Evolutionary conservation across 2,797 vertebrate species (phyloP), one percentile per base, ranked within the genome.

Genomic region (Tolypeutes matacus): DNA sequence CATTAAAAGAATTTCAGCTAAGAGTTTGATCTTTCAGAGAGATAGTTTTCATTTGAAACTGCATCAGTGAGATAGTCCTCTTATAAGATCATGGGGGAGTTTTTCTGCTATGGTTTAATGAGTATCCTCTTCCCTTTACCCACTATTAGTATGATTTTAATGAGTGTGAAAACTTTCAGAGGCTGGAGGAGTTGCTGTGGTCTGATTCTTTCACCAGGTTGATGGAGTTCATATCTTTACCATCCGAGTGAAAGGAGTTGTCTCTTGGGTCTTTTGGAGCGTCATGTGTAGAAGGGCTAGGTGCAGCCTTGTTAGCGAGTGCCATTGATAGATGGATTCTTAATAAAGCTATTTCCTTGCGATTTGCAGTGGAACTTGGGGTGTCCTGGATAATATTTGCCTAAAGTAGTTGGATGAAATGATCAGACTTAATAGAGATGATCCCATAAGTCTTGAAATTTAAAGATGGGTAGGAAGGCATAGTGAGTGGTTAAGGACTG

Each of bases 101-200:
- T 84, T 86, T 94, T 83, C 88, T 83, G 42, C 42, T 62, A 15
- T 70, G 36, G 27, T 84, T 94, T 83, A 91, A 76, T 20, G 58
- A 87, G 11, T 49, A 46, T 46, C 46, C 46, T 46, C 46, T 46
- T 46, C 46, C 46, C 46, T 46, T 46, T 46, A 5, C 46, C 46
- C 8, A 9, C 46, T 46, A 46, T 46, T 46, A 46, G 46, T 46
- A 46, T 46, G 46, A 46, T 23, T 84, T 94, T 83, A 91, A 76
- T 20, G 58, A 87, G 11, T 56, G 53, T 27, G 17, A 96, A 94
- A 56, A 1, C 3, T 89, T 93, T 62, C 13, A 62, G 34, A 58
- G 84, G 15, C n/a, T 23, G 12, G 8, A 23, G 67, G 15, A 90
- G 13, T 42, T 89, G 29, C 67, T 92, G 14, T 67, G 31, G 29